phyloP scores from a whole-genome alignment of 2,888 invertebrate genomes.

The Nomada flava region DNA sequence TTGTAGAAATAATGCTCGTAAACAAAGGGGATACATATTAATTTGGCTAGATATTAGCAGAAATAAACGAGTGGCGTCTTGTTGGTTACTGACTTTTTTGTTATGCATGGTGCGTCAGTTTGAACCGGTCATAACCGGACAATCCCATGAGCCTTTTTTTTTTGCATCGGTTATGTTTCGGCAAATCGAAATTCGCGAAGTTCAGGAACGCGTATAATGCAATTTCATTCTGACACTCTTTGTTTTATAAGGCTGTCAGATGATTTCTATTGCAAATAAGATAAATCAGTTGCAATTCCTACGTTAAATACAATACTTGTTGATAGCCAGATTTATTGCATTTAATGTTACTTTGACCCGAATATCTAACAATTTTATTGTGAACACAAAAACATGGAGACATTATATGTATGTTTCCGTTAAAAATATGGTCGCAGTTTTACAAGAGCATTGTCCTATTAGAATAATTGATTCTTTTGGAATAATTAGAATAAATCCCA shows the following conservation, averaged over 20 bases:
- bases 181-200: slow-evolving; percentile 1
- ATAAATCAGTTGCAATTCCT: neutral
- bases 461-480: neutral
- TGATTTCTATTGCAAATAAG: neutral
- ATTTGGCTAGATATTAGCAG: slow-evolving; percentile 9
- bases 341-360: neutral
- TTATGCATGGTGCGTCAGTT: slow-evolving; percentile 65
- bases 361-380: neutral
- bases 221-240: neutral
- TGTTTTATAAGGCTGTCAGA: neutral
- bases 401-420: neutral
- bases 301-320: neutral
- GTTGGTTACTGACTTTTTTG: slow-evolving; percentile 55
- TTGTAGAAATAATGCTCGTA: neutral
- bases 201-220: neutral
- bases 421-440: neutral
- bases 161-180: slow-evolving; percentile 27
- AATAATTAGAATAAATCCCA: neutral
- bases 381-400: too few species aligned
- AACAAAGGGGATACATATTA: neutral
- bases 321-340: neutral
- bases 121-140: slow-evolving; percentile 76
- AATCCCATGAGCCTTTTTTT: slow-evolving; percentile 61
- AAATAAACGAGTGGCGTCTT: slow-evolving; percentile 46
- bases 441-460: too few species aligned